Conservation (phyloP, 35 echinoderm and acorn worm species). For the Diadema setosum region DNA sequence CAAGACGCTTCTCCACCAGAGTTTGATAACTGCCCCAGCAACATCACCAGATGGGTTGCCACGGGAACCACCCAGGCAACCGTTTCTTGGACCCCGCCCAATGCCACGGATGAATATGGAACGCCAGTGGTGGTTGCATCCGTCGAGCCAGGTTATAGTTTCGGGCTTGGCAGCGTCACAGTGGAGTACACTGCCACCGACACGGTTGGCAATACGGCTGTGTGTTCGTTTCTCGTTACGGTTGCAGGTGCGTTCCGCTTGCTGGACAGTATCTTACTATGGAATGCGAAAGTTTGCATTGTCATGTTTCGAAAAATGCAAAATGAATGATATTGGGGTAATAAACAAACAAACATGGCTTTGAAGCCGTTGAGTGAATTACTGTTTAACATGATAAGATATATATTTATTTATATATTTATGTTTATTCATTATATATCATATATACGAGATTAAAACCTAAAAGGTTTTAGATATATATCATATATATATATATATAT, state of each 20-base stretch:
- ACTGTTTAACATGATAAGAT: too few relatives aligned
- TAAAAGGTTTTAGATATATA: too few relatives aligned
- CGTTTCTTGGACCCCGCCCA: conserved; percentile 13
- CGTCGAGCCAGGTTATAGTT: not conserved
- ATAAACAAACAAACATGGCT: too few relatives aligned
- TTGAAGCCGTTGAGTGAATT: too few relatives aligned
- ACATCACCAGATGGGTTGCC: not conserved
- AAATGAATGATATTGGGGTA: too few relatives aligned
- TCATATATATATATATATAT: too few relatives aligned
- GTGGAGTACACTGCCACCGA: conserved; percentile 23
- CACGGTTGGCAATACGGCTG: conserved; percentile 3
- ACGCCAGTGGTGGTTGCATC: not conserved
- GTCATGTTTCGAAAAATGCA: too few relatives aligned
- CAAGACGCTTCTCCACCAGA: not conserved
- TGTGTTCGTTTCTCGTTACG: conserved; percentile 22
- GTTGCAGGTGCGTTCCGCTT: conserved; percentile 1
- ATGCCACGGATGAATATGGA: conserved; percentile 12
- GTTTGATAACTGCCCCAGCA: not conserved
- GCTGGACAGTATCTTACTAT: too few relatives aligned
- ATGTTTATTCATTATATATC: too few relatives aligned
- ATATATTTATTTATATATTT: too few relatives aligned
- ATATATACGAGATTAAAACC: too few relatives aligned
- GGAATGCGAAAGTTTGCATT: too few relatives aligned
- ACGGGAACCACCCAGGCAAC: not conserved
- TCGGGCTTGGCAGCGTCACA: not conserved